These are phyloP conservation scores for Drosophila kohkoa DNA, from an alignment of 1,140 invertebrate genomes.

Conservation along the genomic window DNA sequence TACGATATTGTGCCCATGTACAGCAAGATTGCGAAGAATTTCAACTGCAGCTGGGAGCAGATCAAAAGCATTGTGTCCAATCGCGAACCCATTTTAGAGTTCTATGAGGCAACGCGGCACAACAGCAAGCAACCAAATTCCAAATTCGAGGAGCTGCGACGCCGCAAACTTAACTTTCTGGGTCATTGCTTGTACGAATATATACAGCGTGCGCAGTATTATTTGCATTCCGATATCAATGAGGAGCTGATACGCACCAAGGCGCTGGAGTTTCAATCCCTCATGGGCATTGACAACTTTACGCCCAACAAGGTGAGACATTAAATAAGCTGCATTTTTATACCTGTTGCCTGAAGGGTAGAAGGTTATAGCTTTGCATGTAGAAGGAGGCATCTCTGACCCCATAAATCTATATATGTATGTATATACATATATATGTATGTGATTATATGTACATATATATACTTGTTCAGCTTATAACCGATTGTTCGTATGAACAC, in stretches of 20 bases:
- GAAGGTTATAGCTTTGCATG: conserved; percentile 68
- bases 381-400: conserved; percentile 52
- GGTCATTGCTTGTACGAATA: conserved; percentile 78
- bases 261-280: conserved; percentile 71
- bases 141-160: conserved; percentile 58
- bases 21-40: conserved; percentile 75
- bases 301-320: conserved; percentile 63
- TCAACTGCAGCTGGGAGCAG: conserved; percentile 82
- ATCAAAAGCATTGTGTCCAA: conserved; percentile 80
- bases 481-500: too few relatives aligned
- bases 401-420: too few relatives aligned
- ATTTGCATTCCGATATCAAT: conserved; percentile 64
- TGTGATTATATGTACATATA: too few relatives aligned
- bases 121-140: conserved; percentile 42
- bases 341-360: too few relatives aligned
- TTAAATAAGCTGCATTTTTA: too few relatives aligned
- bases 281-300: conserved; percentile 73
- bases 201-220: conserved; percentile 73
- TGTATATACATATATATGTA: too few relatives aligned
- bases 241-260: conserved; percentile 74
- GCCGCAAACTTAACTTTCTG: conserved; percentile 70
- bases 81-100: conserved; percentile 70
- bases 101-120: conserved; percentile 63
- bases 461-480: too few relatives aligned
- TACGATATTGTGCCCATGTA: conserved; percentile 79